Base-by-base conservation (phyloP, 2,113 vertebrate genomes). In the Cairina moschata region DNA sequence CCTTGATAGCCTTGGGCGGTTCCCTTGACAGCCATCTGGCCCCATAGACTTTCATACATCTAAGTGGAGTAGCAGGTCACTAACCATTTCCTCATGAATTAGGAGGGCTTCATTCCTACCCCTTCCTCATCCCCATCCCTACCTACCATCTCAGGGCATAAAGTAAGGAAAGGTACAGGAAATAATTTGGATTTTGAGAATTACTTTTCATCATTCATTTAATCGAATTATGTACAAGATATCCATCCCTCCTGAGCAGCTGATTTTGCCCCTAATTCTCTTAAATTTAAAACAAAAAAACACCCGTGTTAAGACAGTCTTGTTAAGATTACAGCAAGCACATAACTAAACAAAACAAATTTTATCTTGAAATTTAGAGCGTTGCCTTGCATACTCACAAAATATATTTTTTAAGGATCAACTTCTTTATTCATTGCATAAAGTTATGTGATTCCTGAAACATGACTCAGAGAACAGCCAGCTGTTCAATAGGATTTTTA, bases 171-270 rank as follows among this genome's bases (percentile, higher is more conserved):
- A 71, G 50, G 7, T 69, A n/a, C 3, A 54, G 40, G 50, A 80
- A 55, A 31, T n/a, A 1, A 12, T 68, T 78, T 60, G 40, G 18
- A 75, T 62, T 91, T 63, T 84, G 28, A 50, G 11, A 63, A 50
- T 31, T 0, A 0, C 6, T 44, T 83, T 75, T 74, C 3, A n/a
- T 68, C 25, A 36, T 46, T 20, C 28, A 16, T 26, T 71, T 74
- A 22, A 31, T 77, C 29, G 34, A 84, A 48, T 71, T 40, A 10
- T 42, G 5, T 32, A 9, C 26, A 56, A 59, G 69, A 67, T 46
- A 40, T 3, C 0, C 4, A 31, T 6, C 15, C 17, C 3, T 46
- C 25, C 46, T 63, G 2, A 17, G 52, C 20, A 62, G 5, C 12
- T 65, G 72, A 8, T 20, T 90, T 83, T 46, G 12, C 11, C 18